Evolutionary conservation across 1,140 invertebrate genomes (phyloP).

Genomic region (Euura saliciscinereae): DNA sequence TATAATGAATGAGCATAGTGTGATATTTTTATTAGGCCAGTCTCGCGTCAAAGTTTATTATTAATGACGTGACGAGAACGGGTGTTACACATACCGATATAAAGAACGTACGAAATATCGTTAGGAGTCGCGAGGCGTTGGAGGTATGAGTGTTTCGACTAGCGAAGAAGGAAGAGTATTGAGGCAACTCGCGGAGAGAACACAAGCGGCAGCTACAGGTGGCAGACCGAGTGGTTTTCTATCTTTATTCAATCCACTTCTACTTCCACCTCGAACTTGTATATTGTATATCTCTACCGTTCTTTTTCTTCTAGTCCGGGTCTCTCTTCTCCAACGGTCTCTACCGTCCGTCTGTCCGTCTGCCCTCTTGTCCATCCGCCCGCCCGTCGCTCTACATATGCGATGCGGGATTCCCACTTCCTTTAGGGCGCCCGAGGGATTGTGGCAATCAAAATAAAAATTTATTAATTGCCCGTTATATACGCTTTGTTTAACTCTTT

Average conservation of each 20-base stretch:
- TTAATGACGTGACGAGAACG: neutral
- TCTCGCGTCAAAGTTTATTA: slow-evolving; percentile 2
- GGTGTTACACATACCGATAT: neutral
- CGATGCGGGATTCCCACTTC: slow-evolving; percentile 6
- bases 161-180: neutral
- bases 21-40: slow-evolving; percentile 7
- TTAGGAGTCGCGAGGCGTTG: no score
- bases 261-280: neutral
- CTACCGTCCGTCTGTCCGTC: neutral
- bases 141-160: neutral
- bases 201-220: neutral
- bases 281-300: neutral
- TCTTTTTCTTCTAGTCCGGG: no score
- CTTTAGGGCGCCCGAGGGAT: slow-evolving; percentile 1
- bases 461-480: neutral
- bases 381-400: slow-evolving; percentile 4
- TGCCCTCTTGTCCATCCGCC: neutral
- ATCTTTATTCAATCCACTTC: neutral
- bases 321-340: slow-evolving; percentile 5
- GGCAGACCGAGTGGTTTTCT: neutral
- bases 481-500: no score
- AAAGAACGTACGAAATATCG: no score
- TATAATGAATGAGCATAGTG: slow-evolving; percentile 5
- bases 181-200: neutral
- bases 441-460: slow-evolving; percentile 2